Percentiles rank a stretch among this genome's conserved stretches.
phyloP scores from a whole-genome alignment of 2,113 vertebrate species.

The Psammodynastes pulverulentus region DNA sequence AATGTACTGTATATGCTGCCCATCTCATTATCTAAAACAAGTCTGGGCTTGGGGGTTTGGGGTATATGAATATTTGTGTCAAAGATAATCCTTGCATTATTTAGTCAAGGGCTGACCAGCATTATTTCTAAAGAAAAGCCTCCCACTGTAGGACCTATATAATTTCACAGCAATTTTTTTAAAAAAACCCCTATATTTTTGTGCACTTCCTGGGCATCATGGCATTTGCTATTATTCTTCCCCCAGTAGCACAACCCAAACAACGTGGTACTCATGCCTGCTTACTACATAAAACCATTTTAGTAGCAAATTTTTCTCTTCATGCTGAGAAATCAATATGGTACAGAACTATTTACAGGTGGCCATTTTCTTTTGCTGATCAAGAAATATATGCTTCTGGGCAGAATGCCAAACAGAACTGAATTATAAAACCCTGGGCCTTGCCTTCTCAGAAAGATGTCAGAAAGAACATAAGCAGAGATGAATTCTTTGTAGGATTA shows the following conservation, averaged over 20 bases:
- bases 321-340: constrained; percentile 41
- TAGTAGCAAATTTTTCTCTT: constrained; percentile 35
- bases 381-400: constrained; percentile 28
- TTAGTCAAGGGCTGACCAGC: not conserved
- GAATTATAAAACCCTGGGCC: not conserved
- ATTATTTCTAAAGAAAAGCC: not conserved
- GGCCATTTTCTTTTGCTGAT: constrained; percentile 41
- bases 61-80: not conserved
- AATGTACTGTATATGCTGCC: not conserved
- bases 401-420: constrained; percentile 34
- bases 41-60: not conserved
- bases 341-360: constrained; percentile 40
- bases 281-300: constrained; percentile 30
- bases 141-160: not conserved
- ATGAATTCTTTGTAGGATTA: not conserved
- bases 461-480: not conserved
- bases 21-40: not conserved
- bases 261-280: not conserved
- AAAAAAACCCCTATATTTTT: constrained; percentile 22
- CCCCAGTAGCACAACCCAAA: constrained; percentile 12
- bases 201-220: not conserved
- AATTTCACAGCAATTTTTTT: not conserved
- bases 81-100: not conserved
- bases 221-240: not conserved
- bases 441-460: constrained; percentile 21